Evolutionary conservation across 1,140 invertebrate species (phyloP), one percentile per base, ranked within the genome.

Genomic region (Gerris buenoi): DNA sequence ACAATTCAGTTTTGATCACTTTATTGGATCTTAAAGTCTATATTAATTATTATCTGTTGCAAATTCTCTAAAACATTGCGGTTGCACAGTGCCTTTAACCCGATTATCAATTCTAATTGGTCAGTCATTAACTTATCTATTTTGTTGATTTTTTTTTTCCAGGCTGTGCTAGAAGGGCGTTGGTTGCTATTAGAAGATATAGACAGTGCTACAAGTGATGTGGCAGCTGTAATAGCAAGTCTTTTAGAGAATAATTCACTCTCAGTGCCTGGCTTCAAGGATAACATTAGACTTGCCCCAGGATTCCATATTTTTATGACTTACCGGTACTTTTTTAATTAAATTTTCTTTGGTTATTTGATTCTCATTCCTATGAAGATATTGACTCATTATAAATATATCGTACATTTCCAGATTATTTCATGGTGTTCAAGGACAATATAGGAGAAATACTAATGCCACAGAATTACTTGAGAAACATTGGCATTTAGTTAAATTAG

Each of bases 161-260:
- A 91, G 84, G 94, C 93, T 67, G 88, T 98, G 2, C 82, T 84
- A 68, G 81, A 88, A 73, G 94, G 94, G 0, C 85, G 90, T 74
- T 97, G 97, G 93, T 78, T 99, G 59, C 78, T 99, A 0, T 76
- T 99, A 56, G 97, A 99, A 83, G 97, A 99, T 76, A 87, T 99
- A 67, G 95, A 99, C 75, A 87, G 85, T 71, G 95, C 94, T 14
- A 89, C 90, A 5, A 84, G 91, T 74, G 97, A 99, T 79, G 91
- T 98, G 0, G 85, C 92, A 0, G 90, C 93, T 1, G 84, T 95
- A 27, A 74, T 99, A 2, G 84, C 88, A 67, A 88, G 88, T 29
- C 79, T 99, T 1, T 76, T 97, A 25, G 92, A 98, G 79, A 87
- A 87, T 65, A 83, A 86, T 67, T 84, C 83, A n/a, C 79, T 97